Evolutionary conservation across 2,797 vertebrate species (phyloP).

Genomic region (Tapirus indicus): DNA sequence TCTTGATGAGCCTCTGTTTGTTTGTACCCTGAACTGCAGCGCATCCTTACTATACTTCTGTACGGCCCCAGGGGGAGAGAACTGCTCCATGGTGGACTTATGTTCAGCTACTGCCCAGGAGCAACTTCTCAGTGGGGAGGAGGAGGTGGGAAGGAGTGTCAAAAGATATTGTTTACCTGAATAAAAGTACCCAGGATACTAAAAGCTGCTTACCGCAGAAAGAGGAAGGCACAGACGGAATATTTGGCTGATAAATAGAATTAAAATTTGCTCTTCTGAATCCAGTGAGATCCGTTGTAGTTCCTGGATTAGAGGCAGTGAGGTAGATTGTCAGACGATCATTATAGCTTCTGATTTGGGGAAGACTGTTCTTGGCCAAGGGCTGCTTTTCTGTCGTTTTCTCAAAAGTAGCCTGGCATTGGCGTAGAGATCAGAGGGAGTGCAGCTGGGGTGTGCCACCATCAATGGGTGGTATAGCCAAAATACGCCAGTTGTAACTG

Average conservation of each 20-base stretch:
- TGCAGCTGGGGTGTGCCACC: too few relatives aligned
- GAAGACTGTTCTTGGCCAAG: background rate
- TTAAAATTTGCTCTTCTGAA: background rate
- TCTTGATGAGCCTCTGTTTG: background rate
- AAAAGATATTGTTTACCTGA: background rate
- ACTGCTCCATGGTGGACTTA: background rate
- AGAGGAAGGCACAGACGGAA: too few relatives aligned
- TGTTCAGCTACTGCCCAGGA: too few relatives aligned
- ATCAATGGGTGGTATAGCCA: too few relatives aligned
- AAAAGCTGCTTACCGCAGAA: background rate
- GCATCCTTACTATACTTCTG: background rate
- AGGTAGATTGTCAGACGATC: background rate
- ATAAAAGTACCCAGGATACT: background rate
- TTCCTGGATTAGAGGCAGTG: background rate
- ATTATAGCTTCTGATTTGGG: background rate
- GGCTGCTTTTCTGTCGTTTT: background rate
- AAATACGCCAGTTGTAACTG: fast-evolving
- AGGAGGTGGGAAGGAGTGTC: fast-evolving
- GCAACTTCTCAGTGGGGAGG: too few relatives aligned
- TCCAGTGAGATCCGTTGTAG: background rate
- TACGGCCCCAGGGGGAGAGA: too few relatives aligned
- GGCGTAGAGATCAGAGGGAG: too few relatives aligned
- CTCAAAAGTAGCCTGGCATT: background rate
- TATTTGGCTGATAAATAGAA: background rate
- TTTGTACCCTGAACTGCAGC: background rate